phyloP scores from a whole-genome alignment of 1,140 invertebrate genomes.

The Mya arenaria region DNA sequence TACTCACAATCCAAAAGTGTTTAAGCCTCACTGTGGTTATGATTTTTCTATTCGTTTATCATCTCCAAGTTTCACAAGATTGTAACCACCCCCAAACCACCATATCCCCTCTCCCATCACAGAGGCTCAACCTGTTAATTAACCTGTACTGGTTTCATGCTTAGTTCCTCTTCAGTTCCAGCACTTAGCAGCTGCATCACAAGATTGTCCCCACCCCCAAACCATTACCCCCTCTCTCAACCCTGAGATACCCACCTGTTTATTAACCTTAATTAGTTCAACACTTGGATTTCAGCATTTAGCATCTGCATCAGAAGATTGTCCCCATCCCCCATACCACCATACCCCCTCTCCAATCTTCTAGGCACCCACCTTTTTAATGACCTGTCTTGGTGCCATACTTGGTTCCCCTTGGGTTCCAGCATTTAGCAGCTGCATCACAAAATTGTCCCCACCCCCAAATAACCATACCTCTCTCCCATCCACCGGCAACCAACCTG shows the following conservation, averaged over 20 bases:
- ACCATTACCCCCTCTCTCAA: not conserved
- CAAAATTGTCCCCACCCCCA: constrained; percentile 92
- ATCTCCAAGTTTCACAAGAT: too few species aligned
- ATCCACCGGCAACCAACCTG: constrained; percentile 83
- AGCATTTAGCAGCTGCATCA: constrained; percentile 88
- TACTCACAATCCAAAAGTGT: too few species aligned
- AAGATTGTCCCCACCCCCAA: too few species aligned
- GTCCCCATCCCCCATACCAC: too few species aligned
- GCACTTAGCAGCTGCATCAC: constrained; percentile 89
- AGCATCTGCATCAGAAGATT: not conserved
- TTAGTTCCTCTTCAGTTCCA: constrained; percentile 79
- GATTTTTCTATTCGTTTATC: too few species aligned
- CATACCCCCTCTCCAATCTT: too few species aligned
- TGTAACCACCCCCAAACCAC: too few species aligned
- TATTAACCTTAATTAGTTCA: not conserved
- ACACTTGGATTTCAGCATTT: not conserved
- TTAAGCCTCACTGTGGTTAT: too few species aligned
- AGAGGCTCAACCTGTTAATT: not conserved
- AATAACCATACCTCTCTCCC: not conserved
- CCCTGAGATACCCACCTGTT: not conserved
- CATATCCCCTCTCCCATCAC: too few species aligned
- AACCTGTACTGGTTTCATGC: not conserved
- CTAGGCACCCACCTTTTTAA: not conserved
- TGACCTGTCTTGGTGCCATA: not conserved
- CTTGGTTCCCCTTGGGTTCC: constrained; percentile 76